These are phyloP conservation scores for Crossaster papposus DNA, from an alignment of 53 echinoderm and acorn worm species.

Conservation along the genomic window DNA sequence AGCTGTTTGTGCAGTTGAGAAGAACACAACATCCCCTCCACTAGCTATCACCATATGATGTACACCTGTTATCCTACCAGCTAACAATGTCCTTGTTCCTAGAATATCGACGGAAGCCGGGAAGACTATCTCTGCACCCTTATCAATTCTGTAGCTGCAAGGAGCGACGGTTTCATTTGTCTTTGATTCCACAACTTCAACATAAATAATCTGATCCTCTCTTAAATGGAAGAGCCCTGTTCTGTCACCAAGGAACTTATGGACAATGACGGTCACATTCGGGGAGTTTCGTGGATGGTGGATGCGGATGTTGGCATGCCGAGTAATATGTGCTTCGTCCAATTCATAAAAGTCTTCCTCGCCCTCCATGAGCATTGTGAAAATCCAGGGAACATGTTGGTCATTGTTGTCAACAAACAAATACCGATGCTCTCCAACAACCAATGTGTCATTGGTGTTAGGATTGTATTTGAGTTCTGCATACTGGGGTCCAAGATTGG, in stretches of 20 bases:
- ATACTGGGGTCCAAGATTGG: constrained; percentile 86
- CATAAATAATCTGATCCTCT: constrained; percentile 74
- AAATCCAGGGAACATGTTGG: constrained; percentile 81
- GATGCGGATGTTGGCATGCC: constrained; percentile 83
- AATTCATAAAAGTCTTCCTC: constrained; percentile 77
- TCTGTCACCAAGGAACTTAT: constrained; percentile 81
- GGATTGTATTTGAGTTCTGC: constrained; percentile 82
- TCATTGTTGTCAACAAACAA: constrained; percentile 82
- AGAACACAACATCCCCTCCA: constrained; percentile 73
- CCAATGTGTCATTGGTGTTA: constrained; percentile 69
- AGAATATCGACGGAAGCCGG: constrained; percentile 78
- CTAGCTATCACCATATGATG: constrained; percentile 79
- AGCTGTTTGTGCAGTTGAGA: constrained; percentile 87
- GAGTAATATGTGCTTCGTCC: constrained; percentile 87
- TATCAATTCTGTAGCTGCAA: constrained; percentile 81
- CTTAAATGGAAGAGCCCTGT: constrained; percentile 82
- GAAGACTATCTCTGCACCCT: constrained; percentile 86
- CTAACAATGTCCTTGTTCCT: constrained; percentile 73
- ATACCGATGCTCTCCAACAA: constrained; percentile 77
- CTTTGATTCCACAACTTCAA: constrained; percentile 88
- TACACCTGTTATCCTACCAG: constrained; percentile 83
- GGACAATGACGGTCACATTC: constrained; percentile 85
- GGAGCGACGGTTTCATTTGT: constrained; percentile 88
- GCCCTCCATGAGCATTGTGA: constrained; percentile 88
- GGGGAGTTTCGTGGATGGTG: constrained; percentile 70